A percentile compares a stretch with the other conserved stretches of the same genome.
Conservation (phyloP, 2,888 invertebrate species). For the Cylindroiulus punctatus region DNA sequence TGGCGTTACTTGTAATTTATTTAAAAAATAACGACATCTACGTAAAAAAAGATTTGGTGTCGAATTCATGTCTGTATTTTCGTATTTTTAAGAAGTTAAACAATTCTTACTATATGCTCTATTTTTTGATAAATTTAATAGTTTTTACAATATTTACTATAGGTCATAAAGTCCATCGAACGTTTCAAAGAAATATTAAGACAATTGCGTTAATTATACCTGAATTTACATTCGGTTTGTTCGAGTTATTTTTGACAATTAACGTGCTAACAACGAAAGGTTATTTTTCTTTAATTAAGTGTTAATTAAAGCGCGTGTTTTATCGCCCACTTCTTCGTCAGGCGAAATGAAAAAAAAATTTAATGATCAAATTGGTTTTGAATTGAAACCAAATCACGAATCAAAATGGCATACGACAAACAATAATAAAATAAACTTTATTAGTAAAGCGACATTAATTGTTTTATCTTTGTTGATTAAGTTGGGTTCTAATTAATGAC, state of each 20-base stretch:
- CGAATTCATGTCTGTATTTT: too few species aligned
- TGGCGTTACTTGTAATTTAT: too few species aligned
- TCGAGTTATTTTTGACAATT: neutral
- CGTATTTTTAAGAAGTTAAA: too few species aligned
- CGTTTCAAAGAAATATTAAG: neutral
- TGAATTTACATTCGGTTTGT: neutral
- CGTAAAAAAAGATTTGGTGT: too few species aligned
- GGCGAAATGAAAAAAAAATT: neutral
- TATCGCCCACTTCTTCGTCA: neutral
- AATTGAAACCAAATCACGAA: neutral
- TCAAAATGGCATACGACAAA: neutral
- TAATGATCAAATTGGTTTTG: neutral
- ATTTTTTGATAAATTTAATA: too few species aligned
- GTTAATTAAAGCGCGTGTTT: neutral
- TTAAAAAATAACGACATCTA: too few species aligned
- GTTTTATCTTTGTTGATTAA: neutral
- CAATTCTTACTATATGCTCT: too few species aligned
- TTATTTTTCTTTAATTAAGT: neutral
- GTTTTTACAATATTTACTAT: neutral
- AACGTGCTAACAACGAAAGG: neutral
- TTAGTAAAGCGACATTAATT: too few species aligned
- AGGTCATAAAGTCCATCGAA: neutral
- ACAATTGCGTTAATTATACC: neutral
- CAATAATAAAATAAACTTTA: neutral
- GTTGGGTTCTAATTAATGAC: neutral